Evolutionary conservation across 1,140 invertebrate genomes (phyloP).

Genomic region (Helicoverpa zea): DNA sequence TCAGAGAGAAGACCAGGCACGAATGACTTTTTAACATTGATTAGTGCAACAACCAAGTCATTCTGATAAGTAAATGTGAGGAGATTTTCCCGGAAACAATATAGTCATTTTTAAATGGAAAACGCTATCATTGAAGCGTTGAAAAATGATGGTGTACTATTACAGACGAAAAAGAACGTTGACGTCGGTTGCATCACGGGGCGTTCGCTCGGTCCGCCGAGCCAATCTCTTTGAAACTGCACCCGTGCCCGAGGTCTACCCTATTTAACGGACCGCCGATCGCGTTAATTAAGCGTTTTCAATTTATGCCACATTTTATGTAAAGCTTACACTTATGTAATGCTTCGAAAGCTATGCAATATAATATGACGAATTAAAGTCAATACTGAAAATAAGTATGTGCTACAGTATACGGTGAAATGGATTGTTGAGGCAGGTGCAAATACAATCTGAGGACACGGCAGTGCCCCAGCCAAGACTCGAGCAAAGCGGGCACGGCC

Average conservation of each 20-base stretch:
- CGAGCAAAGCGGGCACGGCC: no score
- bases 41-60: no score
- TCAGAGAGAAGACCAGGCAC: slow-evolving; percentile 13
- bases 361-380: no score
- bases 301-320: slow-evolving; percentile 45
- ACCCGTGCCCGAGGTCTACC: slow-evolving; percentile 68
- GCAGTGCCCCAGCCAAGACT: no score
- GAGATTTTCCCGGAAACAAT: slow-evolving; percentile 11
- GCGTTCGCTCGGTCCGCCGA: slow-evolving; percentile 55
- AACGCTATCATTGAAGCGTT: slow-evolving; percentile 19
- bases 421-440: no score
- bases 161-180: slow-evolving; percentile 44
- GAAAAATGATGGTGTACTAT: slow-evolving; percentile 40
- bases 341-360: no score
- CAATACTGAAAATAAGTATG: no score
- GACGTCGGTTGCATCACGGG: slow-evolving; percentile 62
- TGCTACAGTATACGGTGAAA: no score
- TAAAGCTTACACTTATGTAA: slow-evolving; percentile 23
- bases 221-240: slow-evolving; percentile 78
- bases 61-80: neutral
- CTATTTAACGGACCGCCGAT: slow-evolving; percentile 77
- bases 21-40: neutral
- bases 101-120: neutral
- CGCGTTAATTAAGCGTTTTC: slow-evolving; percentile 78
- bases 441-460: no score